Conservation (phyloP, 2,113 vertebrate species). For the Phasianus colchicus region DNA sequence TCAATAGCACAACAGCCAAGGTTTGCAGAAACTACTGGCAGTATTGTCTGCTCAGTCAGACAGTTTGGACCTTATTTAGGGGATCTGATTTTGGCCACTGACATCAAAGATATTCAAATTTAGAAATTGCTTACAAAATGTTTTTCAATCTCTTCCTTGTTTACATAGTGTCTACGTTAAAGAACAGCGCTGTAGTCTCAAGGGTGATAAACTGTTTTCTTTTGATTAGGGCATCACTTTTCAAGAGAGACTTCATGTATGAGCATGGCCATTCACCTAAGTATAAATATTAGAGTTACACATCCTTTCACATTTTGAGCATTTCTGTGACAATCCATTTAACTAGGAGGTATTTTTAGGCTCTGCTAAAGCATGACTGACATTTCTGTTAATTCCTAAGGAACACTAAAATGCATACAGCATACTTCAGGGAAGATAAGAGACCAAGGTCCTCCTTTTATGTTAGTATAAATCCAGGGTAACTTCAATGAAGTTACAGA, state of each 20-base stretch:
- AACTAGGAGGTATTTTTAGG: conserved; percentile 41
- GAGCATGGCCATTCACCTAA: neutral
- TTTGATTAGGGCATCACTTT: neutral
- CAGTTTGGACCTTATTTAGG: neutral
- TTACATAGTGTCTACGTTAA: neutral
- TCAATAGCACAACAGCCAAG: neutral
- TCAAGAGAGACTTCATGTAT: neutral
- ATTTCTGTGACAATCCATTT: neutral
- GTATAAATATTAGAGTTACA: neutral
- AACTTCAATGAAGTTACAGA: neutral
- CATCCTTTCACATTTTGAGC: neutral
- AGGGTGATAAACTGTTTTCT: neutral
- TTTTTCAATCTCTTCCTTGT: neutral
- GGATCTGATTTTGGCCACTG: neutral
- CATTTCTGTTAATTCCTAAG: conserved; percentile 47
- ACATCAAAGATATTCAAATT: neutral
- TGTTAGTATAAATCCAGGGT: neutral
- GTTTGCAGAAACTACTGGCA: neutral
- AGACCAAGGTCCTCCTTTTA: neutral
- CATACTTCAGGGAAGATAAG: neutral
- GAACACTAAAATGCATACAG: conserved; percentile 10
- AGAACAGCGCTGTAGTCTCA: neutral
- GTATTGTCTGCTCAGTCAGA: neutral
- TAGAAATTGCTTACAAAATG: neutral
- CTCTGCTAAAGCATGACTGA: conserved; percentile 34